Evolutionary conservation across 2,113 vertebrate genomes (phyloP).

Genomic region (Myiopsitta monachus): DNA sequence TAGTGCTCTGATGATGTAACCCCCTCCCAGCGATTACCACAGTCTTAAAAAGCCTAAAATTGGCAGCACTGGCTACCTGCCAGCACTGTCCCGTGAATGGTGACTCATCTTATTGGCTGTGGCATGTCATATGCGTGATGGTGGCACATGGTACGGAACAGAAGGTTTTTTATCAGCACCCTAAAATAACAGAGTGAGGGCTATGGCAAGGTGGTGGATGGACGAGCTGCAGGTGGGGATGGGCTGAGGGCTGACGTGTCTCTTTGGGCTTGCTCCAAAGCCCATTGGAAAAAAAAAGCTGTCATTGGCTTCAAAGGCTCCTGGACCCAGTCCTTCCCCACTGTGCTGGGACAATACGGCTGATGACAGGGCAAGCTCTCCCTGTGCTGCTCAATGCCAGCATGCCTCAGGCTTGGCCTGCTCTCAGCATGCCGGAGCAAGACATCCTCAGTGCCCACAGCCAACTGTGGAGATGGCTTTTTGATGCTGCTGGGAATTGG

Average conservation of each 20-base stretch:
- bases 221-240: constrained; percentile 41
- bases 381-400: background rate
- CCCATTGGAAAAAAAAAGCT: background rate
- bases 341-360: background rate
- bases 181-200: background rate
- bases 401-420: background rate
- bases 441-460: background rate
- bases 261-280: constrained; percentile 25
- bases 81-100: constrained; percentile 38
- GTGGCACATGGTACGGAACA: background rate
- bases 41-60: constrained; percentile 40
- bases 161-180: background rate
- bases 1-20: constrained; percentile 43
- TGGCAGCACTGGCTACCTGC: constrained; percentile 11
- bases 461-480: constrained; percentile 61
- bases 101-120: constrained; percentile 44
- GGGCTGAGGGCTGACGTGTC: background rate
- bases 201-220: background rate
- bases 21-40: background rate
- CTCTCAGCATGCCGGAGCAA: constrained; percentile 37
- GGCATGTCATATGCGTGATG: background rate
- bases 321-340: background rate
- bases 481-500: constrained; percentile 54
- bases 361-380: constrained; percentile 7
- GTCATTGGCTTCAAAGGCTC: background rate